Evolutionary conservation across 23 tunicate genomes (phyloP), one percentile per base, ranked within the genome.

Genomic region (Clavelina lepadiformis): DNA sequence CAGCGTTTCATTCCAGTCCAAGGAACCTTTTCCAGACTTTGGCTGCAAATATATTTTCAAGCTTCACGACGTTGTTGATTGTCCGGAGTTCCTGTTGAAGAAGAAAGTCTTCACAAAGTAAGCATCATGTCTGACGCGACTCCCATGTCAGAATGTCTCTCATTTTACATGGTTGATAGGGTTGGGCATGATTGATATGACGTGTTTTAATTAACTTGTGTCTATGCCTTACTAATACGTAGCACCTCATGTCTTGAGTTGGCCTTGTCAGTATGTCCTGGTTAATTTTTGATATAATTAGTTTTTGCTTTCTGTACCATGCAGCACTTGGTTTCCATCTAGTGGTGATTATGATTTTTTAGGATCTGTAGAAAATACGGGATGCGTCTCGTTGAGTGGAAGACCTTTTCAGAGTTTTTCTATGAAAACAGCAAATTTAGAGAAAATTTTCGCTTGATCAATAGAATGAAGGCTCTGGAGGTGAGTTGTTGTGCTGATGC

Each of bases 301-400:
- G 50, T 44, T 44, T 44, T 44, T 44, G 18, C 18, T 44, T 13
- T 44, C 50, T 44, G 50, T 13, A 44, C 13, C 50, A 13, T 13
- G 50, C 13, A n/a, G n/a, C n/a, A n/a, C n/a, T n/a, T n/a, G n/a
- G 67, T 61, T 27, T n/a, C 33, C 6, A 54, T 67, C 33, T n/a
- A n/a, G n/a, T n/a, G n/a, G n/a, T n/a, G n/a, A n/a, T n/a, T n/a
- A n/a, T n/a, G n/a, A n/a, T n/a, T 34, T 64, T 41, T 18, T 31
- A 82, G 89, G 31, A 23, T 82, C 24, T 82, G 89, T 30, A 15
- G 30, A n/a, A 72, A 81, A 75, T 60, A 63, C 35, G 87, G 87
- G 8, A 89, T 89, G 97, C 53, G 55, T 35, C 65, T 89, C 26
- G 80, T 89, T 28, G 81, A 82, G 56, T 89, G 97, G 97, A 75